phyloP scores from a whole-genome alignment of 2,888 invertebrate species.

The Acanthococcus lagerstroemiae region DNA sequence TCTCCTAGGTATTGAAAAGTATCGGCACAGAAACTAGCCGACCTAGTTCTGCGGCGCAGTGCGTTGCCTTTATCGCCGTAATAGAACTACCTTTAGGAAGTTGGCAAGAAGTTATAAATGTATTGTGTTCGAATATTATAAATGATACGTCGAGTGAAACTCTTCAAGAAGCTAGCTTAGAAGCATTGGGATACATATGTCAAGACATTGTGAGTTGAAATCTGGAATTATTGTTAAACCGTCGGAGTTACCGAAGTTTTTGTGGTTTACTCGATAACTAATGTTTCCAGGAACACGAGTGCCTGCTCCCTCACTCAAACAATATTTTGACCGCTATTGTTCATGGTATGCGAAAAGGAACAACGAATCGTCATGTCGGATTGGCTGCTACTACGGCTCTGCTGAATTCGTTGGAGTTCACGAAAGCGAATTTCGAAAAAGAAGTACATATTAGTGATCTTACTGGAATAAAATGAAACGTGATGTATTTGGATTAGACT shows the following conservation, averaged over 20 bases:
- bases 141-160: slow-evolving; percentile 76
- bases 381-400: slow-evolving; percentile 94
- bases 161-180: slow-evolving; percentile 91
- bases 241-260: not conserved
- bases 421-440: slow-evolving; percentile 93
- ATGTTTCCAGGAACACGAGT: slow-evolving; percentile 67
- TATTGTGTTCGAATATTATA: slow-evolving; percentile 83
- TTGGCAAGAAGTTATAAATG: slow-evolving; percentile 83
- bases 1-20: slow-evolving; percentile 68
- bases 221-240: not conserved
- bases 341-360: slow-evolving; percentile 92
- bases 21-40: slow-evolving; percentile 90
- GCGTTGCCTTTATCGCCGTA: slow-evolving; percentile 95
- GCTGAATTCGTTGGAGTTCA: slow-evolving; percentile 94
- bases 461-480: no score
- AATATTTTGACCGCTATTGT: slow-evolving; percentile 96
- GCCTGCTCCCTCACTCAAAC: slow-evolving; percentile 83
- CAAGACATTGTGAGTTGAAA: slow-evolving; percentile 68
- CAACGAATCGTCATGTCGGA: slow-evolving; percentile 85
- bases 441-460: slow-evolving; percentile 48
- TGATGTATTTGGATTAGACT: no score
- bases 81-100: slow-evolving; percentile 84
- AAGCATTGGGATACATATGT: slow-evolving; percentile 97
- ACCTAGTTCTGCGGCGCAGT: slow-evolving; percentile 96
- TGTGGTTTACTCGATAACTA: no score